These are phyloP conservation scores for Clarias laeviceps DNA, from an alignment of 2,797 vertebrate species.

Conservation along the genomic window DNA sequence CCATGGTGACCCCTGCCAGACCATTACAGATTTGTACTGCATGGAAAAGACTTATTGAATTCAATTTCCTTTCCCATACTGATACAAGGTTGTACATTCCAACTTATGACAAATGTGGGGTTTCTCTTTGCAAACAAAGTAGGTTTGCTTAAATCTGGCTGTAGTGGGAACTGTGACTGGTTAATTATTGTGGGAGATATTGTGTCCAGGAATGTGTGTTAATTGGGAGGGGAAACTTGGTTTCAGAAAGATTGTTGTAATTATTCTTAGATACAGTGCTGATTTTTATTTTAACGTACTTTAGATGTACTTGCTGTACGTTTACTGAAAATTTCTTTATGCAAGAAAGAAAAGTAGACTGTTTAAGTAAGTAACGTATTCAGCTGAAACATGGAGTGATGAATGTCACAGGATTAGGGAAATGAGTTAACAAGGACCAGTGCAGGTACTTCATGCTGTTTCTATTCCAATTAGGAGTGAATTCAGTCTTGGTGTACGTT, in stretches of 20 bases:
- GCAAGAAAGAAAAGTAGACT: neutral
- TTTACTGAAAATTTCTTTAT: neutral
- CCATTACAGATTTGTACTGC: slow-evolving; percentile 11
- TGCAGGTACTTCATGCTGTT: slow-evolving; percentile 6
- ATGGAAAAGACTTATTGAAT: neutral
- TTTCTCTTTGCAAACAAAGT: neutral
- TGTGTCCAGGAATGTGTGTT: slow-evolving; percentile 65
- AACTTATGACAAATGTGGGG: neutral
- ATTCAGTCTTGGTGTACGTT: slow-evolving; percentile 28
- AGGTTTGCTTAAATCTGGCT: slow-evolving; percentile 44
- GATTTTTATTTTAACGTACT: neutral
- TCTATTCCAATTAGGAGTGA: slow-evolving; percentile 25
- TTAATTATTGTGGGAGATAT: neutral
- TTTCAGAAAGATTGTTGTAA: neutral
- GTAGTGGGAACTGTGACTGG: slow-evolving; percentile 4
- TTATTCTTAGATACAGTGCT: neutral
- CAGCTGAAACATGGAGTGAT: neutral
- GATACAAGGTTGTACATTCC: neutral
- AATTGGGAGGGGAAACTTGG: neutral
- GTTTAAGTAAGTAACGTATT: neutral
- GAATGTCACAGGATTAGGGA: slow-evolving; percentile 4
- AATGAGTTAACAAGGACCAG: neutral
- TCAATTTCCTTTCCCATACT: neutral
- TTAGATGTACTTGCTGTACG: neutral
- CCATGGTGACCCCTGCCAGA: slow-evolving; percentile 32